phyloP scores from a whole-genome alignment of 2,113 vertebrate species.

The Neopipo cinnamomea region DNA sequence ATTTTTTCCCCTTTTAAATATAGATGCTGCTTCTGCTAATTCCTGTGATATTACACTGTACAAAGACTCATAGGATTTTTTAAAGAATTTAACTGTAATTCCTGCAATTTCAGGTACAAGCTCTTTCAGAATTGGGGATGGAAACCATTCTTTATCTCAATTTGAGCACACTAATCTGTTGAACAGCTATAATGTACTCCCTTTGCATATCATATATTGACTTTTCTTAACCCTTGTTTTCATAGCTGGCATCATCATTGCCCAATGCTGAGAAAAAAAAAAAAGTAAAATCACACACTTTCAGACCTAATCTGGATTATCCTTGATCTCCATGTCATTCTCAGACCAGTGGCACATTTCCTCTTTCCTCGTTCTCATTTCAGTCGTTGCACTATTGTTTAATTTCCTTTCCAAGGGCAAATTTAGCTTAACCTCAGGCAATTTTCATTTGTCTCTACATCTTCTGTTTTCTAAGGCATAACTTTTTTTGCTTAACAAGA shows the following conservation, averaged over 20 bases:
- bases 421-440: not conserved
- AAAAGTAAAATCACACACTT: not conserved
- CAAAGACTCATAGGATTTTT: not conserved
- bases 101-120: not conserved
- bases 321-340: not conserved
- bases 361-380: slow-evolving; percentile 33
- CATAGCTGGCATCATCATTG: not conserved
- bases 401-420: not conserved
- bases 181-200: not conserved
- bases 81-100: not conserved
- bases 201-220: not conserved
- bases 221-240: not conserved
- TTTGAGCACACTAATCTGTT: not conserved
- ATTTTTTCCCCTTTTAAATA: not conserved
- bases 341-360: not conserved
- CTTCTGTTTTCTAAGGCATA: not conserved
- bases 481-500: not conserved
- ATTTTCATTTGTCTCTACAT: not conserved
- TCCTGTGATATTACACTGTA: not conserved
- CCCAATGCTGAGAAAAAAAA: not conserved
- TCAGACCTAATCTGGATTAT: not conserved
- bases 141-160: not conserved
- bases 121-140: not conserved
- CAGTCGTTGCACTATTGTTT: not conserved
- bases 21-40: not conserved